Percentiles rank a stretch among this genome's conserved stretches.
These are phyloP conservation scores for Nesogale talazaci DNA, from an alignment of 2,113 vertebrate genomes.

Conservation along the genomic window DNA sequence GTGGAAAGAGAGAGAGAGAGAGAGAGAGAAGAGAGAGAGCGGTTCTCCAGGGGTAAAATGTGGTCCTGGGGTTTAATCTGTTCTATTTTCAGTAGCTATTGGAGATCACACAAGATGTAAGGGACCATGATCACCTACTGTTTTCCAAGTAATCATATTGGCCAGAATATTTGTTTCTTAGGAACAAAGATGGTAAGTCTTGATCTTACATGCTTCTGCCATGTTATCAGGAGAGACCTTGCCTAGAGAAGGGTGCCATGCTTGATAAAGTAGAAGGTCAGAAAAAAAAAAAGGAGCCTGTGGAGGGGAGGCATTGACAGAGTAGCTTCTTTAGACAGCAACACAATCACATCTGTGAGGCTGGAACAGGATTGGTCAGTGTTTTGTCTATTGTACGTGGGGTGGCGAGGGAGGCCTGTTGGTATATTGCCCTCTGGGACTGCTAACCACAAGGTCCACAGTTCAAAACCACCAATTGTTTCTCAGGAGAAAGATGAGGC, in stretches of 20 bases:
- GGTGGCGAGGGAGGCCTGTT: neutral
- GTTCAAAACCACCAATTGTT: too few species aligned
- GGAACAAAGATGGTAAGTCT: neutral
- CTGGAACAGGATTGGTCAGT: neutral
- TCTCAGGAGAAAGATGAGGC: too few species aligned
- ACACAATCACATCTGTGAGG: neutral
- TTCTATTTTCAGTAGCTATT: conserved; percentile 40
- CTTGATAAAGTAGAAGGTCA: neutral
- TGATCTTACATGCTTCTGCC: neutral
- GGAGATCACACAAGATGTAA: conserved; percentile 20
- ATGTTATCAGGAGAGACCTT: neutral
- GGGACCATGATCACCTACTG: conserved; percentile 2
- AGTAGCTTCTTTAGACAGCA: neutral
- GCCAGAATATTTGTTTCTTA: neutral
- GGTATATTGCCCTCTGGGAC: too few species aligned
- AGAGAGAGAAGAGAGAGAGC: neutral
- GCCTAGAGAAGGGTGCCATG: neutral
- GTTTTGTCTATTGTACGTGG: neutral
- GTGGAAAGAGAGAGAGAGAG: too few species aligned
- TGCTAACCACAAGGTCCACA: too few species aligned
- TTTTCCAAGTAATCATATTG: conserved; percentile 23
- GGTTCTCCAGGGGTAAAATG: neutral
- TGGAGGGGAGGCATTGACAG: neutral
- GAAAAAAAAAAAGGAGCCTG: neutral
- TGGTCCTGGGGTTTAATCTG: conserved; percentile 21